phyloP scores from a whole-genome alignment of 2,888 invertebrate genomes.

The Dascillus cervinus region DNA sequence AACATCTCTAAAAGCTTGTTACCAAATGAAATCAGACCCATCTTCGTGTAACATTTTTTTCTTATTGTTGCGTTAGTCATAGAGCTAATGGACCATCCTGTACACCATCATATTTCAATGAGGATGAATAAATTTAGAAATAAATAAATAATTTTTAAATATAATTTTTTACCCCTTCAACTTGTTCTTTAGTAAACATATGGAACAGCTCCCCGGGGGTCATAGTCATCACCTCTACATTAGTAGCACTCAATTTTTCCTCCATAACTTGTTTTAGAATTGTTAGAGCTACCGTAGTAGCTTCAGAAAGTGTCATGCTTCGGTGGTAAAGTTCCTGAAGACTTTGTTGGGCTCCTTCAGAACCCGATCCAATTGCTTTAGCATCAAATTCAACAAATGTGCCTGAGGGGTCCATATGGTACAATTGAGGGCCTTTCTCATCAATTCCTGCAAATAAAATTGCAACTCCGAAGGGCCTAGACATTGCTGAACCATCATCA shows the following conservation, averaged over 20 bases:
- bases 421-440: constrained; percentile 88
- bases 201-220: constrained; percentile 77
- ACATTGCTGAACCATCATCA: constrained; percentile 90
- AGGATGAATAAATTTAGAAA: too few species aligned
- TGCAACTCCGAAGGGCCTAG: constrained; percentile 97
- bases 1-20: too few species aligned
- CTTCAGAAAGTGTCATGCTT: constrained; percentile 91
- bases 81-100: too few species aligned
- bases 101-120: too few species aligned
- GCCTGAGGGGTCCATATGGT: constrained; percentile 98
- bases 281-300: constrained; percentile 80
- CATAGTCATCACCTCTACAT: constrained; percentile 96
- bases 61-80: too few species aligned
- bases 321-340: constrained; percentile 65
- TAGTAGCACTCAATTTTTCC: constrained; percentile 92
- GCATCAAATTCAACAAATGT: constrained; percentile 98
- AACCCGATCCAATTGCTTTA: constrained; percentile 98
- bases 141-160: too few species aligned
- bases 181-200: constrained; percentile 84
- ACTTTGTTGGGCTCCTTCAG: constrained; percentile 98
- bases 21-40: too few species aligned
- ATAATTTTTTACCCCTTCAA: constrained; percentile 74
- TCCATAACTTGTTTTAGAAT: constrained; percentile 99
- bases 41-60: too few species aligned
- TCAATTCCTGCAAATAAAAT: constrained; percentile 95